Percentiles rank a stretch among this genome's conserved stretches.
These are phyloP conservation scores for Telenomus remus DNA, from an alignment of 1,140 invertebrate genomes.

Conservation along the genomic window DNA sequence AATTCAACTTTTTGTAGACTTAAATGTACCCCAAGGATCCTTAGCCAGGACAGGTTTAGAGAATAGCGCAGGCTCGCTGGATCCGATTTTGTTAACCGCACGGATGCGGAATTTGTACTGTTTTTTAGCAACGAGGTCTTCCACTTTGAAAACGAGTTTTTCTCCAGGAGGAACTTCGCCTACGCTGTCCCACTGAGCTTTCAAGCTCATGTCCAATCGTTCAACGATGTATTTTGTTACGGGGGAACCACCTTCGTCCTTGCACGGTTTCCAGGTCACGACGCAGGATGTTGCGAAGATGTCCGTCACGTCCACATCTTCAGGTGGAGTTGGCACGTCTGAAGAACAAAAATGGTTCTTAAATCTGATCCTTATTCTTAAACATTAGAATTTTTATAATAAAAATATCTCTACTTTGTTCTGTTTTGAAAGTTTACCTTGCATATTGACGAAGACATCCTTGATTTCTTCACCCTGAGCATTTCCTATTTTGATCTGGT, in stretches of 20 bases:
- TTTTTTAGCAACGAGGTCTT: slow-evolving; percentile 90
- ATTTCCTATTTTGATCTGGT: slow-evolving; percentile 91
- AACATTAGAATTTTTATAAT: slow-evolving; percentile 13
- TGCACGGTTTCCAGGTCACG: slow-evolving; percentile 92
- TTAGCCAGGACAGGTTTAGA: slow-evolving; percentile 93
- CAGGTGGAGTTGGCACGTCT: slow-evolving; percentile 91
- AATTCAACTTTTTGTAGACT: too few relatives aligned
- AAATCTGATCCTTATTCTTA: too few relatives aligned
- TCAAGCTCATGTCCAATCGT: slow-evolving; percentile 91
- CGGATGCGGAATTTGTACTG: slow-evolving; percentile 96
- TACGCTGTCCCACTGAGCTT: slow-evolving; percentile 91
- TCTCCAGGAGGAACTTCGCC: slow-evolving; percentile 82
- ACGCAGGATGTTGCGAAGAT: slow-evolving; percentile 94
- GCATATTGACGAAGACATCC: slow-evolving; percentile 89
- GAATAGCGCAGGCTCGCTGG: slow-evolving; percentile 91
- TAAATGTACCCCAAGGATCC: slow-evolving; percentile 92
- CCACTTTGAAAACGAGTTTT: slow-evolving; percentile 86
- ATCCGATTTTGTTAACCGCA: slow-evolving; percentile 93
- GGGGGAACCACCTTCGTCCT: slow-evolving; percentile 94
- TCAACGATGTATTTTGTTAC: slow-evolving; percentile 95
- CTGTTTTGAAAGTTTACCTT: slow-evolving; percentile 75
- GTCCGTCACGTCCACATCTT: slow-evolving; percentile 92
- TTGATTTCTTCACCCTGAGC: slow-evolving; percentile 90
- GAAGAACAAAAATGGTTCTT: slow-evolving; percentile 45
- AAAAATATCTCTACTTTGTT: background rate